A percentile compares a stretch with the other conserved stretches of the same genome.
Evolutionary conservation across 1,140 invertebrate species (phyloP).

Genomic region (Lycorma delicatula): DNA sequence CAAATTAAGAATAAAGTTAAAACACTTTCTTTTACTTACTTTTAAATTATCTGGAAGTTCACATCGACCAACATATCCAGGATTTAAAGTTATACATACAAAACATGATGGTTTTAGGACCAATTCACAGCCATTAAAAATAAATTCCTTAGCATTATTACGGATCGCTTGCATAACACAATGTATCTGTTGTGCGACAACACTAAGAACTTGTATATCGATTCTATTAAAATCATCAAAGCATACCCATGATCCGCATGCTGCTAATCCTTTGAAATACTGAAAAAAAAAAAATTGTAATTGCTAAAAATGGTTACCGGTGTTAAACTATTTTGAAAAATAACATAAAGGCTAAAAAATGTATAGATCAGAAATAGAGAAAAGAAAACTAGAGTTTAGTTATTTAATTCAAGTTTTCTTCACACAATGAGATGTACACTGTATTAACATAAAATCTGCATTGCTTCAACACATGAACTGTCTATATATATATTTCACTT

Average conservation of each 20-base stretch:
- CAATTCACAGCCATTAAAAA: constrained; percentile 78
- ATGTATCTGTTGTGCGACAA: constrained; percentile 74
- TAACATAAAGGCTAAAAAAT: no score
- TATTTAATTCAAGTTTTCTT: no score
- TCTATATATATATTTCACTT: no score
- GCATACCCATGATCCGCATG: constrained; percentile 85
- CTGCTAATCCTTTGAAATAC: constrained; percentile 79
- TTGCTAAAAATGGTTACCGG: no score
- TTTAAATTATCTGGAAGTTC: constrained; percentile 75
- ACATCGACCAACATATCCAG: constrained; percentile 76
- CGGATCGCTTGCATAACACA: constrained; percentile 72
- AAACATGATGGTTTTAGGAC: constrained; percentile 70
- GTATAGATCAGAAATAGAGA: no score
- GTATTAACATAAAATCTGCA: no score
- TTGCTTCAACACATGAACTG: no score
- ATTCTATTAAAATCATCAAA: constrained; percentile 94
- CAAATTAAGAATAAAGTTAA: no score
- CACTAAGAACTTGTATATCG: constrained; percentile 76
- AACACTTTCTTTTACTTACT: neutral
- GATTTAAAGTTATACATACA: constrained; percentile 92
- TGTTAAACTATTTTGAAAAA: no score
- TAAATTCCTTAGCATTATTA: constrained; percentile 55
- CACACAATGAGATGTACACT: no score
- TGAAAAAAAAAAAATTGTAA: constrained; percentile 23
- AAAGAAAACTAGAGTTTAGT: no score